Base-by-base conservation (phyloP, 2,113 vertebrate genomes). In the Sisor rabdophorus region DNA sequence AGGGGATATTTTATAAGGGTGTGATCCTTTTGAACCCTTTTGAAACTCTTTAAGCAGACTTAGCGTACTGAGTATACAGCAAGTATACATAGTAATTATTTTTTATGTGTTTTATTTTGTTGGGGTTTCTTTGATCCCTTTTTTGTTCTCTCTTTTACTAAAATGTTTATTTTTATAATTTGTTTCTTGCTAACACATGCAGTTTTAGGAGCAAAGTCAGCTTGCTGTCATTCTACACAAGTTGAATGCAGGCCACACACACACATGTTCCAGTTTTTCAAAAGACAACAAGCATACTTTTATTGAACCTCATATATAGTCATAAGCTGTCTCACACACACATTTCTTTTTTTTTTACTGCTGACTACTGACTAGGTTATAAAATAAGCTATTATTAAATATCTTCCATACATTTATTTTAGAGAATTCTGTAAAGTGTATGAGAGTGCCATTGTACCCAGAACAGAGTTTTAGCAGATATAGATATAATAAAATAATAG, bases 71-170 rank as follows among this genome's bases (percentile, higher is more conserved):
- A 22, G 52, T 73, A 26, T 59, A 68, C 19, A 60, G 61, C 22
- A 54, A 22, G 17, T 32, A 44, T 44, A 67, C 15, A 12, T 44
- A 60, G 61, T 75, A 71, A 71, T 82, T 79, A 72, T 30, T 67
- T 76, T 79, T 79, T 76, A 76, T 79, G 53, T 53, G 52, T 69
- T 75, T 72, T 24, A 60, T 79, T 79, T n/a, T 60, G 53, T 68
- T 68, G 11, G 40, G 36, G 65, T 64, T 75, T 68, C 61, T 52
- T n/a, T 77, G 56, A 73, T 47, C 20, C n/a, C 36, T 47, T 67
- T 55, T 72, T 65, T 4, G 11, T 16, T 61, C 58, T 71, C n/a
- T 52, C 16, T 63, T 55, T 58, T 22, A 71, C 47, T 17, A 47
- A 2, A 63, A 61, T 65, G 70, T 78, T 77, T 71, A 77, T 77